Evolutionary conservation across 2,113 vertebrate genomes (phyloP).

Genomic region (Eulemur rufifrons): DNA sequence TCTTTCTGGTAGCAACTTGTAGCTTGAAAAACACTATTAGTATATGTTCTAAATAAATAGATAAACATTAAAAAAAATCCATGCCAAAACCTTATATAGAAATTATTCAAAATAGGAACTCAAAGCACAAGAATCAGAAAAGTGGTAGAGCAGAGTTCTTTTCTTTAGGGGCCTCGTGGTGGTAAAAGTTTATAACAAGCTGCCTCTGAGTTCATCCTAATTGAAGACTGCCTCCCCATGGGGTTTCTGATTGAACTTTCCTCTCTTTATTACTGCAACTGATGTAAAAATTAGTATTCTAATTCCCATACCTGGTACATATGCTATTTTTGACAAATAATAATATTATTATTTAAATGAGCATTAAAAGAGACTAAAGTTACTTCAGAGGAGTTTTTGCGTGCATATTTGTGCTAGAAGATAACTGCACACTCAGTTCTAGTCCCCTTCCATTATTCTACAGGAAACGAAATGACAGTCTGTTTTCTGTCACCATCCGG

Average conservation of each 20-base stretch:
- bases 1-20: background rate
- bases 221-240: background rate
- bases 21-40: background rate
- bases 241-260: background rate
- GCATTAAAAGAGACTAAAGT: background rate
- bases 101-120: slow-evolving; percentile 21
- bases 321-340: background rate
- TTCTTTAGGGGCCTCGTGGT: background rate
- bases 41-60: background rate
- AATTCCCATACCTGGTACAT: background rate
- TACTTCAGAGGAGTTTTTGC: background rate
- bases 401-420: background rate
- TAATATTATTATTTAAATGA: background rate
- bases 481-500: background rate
- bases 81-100: background rate
- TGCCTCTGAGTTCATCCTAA: background rate
- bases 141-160: background rate
- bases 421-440: background rate
- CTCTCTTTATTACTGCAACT: background rate
- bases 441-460: background rate
- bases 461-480: background rate
- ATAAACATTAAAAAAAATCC: slow-evolving; percentile 17
- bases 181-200: background rate
- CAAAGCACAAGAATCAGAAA: background rate
- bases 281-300: background rate